Evolutionary conservation across 2,113 vertebrate species (phyloP).

Genomic region (Phaethornis superciliosus): DNA sequence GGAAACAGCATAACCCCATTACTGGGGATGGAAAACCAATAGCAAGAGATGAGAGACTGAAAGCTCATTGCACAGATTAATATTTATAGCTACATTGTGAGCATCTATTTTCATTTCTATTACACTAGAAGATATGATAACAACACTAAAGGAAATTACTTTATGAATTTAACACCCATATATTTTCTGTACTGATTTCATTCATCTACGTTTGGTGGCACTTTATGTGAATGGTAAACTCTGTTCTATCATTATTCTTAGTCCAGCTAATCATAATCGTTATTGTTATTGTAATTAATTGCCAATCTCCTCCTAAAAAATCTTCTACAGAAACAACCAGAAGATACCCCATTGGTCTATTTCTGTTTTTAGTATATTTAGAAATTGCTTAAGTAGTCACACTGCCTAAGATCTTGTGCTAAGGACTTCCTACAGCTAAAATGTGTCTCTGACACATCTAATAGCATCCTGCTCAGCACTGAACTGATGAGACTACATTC

Average conservation of each 20-base stretch:
- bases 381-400: neutral
- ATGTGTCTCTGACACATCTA: neutral
- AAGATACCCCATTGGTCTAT: neutral
- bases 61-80: neutral
- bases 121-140: constrained; percentile 24
- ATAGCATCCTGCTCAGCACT: neutral
- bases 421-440: constrained; percentile 13
- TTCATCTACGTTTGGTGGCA: neutral
- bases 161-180: constrained; percentile 19
- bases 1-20: neutral
- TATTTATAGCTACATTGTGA: constrained; percentile 25
- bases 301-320: neutral
- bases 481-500: neutral
- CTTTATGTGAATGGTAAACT: constrained; percentile 10
- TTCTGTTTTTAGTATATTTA: neutral
- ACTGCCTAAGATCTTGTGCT: neutral
- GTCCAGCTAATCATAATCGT: neutral
- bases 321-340: neutral
- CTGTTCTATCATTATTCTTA: neutral
- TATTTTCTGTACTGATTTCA: constrained; percentile 5
- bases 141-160: constrained; percentile 37
- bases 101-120: constrained; percentile 24
- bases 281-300: constrained; percentile 24
- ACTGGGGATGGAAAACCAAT: neutral
- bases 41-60: neutral